phyloP scores from a whole-genome alignment of 92 coral and sea anemone genomes.

The Palythoa grandis region DNA sequence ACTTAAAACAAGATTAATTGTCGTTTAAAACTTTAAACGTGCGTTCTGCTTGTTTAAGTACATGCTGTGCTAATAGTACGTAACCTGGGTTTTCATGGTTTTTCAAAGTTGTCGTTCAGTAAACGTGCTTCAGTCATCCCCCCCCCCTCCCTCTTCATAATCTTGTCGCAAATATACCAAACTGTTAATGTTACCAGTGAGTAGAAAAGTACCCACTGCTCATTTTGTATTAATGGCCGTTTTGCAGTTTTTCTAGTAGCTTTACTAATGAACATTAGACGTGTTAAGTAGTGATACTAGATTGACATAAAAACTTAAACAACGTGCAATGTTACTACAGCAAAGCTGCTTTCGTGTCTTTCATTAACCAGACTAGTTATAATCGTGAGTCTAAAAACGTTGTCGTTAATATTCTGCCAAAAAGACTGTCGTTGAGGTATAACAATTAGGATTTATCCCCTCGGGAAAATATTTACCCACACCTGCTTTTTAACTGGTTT shows the following conservation, averaged over 20 bases:
- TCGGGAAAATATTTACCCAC: conserved; percentile 5
- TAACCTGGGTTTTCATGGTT: neutral
- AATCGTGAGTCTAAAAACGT: neutral
- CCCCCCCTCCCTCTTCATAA: no score
- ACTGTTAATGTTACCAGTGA: no score
- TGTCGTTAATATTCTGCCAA: neutral
- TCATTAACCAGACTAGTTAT: neutral
- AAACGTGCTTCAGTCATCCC: no score
- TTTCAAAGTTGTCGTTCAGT: neutral
- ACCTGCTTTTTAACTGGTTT: conserved; percentile 25
- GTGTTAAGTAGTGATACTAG: neutral
- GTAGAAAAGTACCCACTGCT: neutral
- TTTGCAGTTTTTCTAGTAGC: neutral
- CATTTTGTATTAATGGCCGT: neutral
- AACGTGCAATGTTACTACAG: neutral
- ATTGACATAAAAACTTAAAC: neutral
- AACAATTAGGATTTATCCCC: conserved; percentile 1
- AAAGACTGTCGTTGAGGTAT: neutral
- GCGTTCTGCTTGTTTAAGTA: neutral
- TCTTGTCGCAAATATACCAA: no score
- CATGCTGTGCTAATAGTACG: neutral
- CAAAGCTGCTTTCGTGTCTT: neutral
- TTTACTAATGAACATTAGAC: neutral
- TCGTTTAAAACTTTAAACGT: neutral
- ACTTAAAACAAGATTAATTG: neutral